Evolutionary conservation across 2,888 invertebrate genomes (phyloP), one percentile per base, ranked within the genome.

Genomic region (Drosophila buzzatii): DNA sequence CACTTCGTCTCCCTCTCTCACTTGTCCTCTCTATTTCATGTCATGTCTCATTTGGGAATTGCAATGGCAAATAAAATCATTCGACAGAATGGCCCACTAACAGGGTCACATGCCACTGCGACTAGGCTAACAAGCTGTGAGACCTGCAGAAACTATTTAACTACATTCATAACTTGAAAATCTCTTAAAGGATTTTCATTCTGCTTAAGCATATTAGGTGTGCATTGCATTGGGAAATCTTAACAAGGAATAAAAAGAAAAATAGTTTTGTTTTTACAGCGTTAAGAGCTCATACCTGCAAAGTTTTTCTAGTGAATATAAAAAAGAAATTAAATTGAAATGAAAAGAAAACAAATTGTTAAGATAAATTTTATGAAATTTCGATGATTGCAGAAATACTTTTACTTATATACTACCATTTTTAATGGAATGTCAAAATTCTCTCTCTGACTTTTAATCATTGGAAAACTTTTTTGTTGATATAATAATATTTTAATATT

Each of bases 21-120:
- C 37, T 39, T 14, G 18, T 33, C 23, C 49, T 49, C 39, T 59
- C 39, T 39, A n/a, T 58, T 39, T 23, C 35, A 23, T 41, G 31
- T 49, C 66, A 37, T 42, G 35, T 37, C 33, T 51, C 63, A 47
- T 66, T 80, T 67, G 81, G 81, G 75, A 77, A 80, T 71, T 76
- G 63, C 77, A 80, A 39, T 51, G 27, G 51, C 33, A 62, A 55
- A 37, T 55, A 55, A 66, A 59, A 42, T 61, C 57, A 49, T 72
- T 77, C 64, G 23, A 60, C 60, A 12, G 44, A 75, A 73, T 69
- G 55, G 55, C 45, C 59, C 52, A 47, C 58, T 47, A 37, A 45
- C 55, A 39, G 55, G 27, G 35, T 55, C 55, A n/a, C 39, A 55
- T 45, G n/a, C 16, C 39, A 35, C 12, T 57, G 27, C 35, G 51